Conservation (phyloP, 2,888 invertebrate species). For the Plagiodera versicolora region DNA sequence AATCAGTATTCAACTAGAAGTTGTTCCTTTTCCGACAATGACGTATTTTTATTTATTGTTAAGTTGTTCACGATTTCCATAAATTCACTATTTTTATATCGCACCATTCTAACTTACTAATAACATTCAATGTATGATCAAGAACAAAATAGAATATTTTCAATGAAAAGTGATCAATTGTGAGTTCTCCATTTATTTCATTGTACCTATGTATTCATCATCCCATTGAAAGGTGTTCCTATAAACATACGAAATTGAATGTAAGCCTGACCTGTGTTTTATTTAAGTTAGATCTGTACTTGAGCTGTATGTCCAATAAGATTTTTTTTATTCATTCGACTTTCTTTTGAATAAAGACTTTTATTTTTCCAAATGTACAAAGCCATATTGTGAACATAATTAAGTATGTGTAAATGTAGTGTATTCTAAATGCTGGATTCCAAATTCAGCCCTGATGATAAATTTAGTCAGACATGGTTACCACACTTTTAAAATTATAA, state of each 20-base stretch:
- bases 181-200: not conserved
- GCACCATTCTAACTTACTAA: constrained; percentile 30
- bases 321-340: constrained; percentile 3
- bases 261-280: constrained; percentile 39
- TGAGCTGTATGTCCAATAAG: not conserved
- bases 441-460: constrained; percentile 5
- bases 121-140: constrained; percentile 4
- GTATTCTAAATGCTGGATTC: constrained; percentile 1
- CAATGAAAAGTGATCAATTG: not conserved
- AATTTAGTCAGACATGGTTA: constrained; percentile 48
- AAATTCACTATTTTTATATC: constrained; percentile 23
- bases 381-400: constrained; percentile 8
- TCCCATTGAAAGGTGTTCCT: constrained; percentile 36
- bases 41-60: constrained; percentile 11
- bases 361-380: not conserved
- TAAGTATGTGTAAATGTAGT: constrained; percentile 1
- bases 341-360: constrained; percentile 15
- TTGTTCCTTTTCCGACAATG: constrained; percentile 8
- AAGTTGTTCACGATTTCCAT: not conserved
- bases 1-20: constrained; percentile 11
- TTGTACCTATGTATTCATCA: constrained; percentile 7
- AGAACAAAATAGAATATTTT: not conserved
- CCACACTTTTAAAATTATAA: constrained; percentile 37
- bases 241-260: constrained; percentile 32
- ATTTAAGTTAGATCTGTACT: constrained; percentile 39